Base-by-base conservation (phyloP, 2,888 invertebrate genomes). In the Glaucopsyche alexis region DNA sequence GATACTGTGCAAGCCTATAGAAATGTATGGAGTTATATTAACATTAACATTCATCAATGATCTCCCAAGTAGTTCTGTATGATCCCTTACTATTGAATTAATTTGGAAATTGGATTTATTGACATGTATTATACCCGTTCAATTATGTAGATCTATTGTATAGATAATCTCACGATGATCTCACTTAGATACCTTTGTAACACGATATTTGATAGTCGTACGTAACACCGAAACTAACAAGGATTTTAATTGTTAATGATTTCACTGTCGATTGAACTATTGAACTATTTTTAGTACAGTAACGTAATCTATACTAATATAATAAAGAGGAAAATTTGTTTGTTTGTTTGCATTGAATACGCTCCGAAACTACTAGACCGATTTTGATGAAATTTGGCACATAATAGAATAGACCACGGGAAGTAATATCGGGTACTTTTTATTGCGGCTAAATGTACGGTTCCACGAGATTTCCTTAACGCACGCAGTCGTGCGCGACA, bases 41-140 rank as follows among this genome's bases (percentile, higher is more conserved):
- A 66, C 9, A 42, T n/a, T 38, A 40, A 65, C 40, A 45, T 45
- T 16, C 11, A 16, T 42, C 42, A 29, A 47, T 16, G 45, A 67
- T 67, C 67, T 45, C 16, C 47, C 42, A 8, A 42, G 6, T 42
- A n/a, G 66, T 42, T 4, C n/a, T n/a, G n/a, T n/a, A n/a, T 16
- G 45, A 69, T 49, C 29, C 8, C 2, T 29, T 13, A 45, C 69
- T 29, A 49, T 47, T 19, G 29, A 69, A 69, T 47, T 49, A 69
- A 69, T 47, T 69, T 49, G 49, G 8, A 29, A 49, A 47, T 47
- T 11, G 67, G 67, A 29, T 69, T 69, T 69, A 69, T 69, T 69
- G 49, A 69, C 69, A 29, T 19, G 47, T 16, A 49, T 49, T 49
- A 49, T 49, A 67, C 47, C 11, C 13, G 16, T 29, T 69, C 69